These are phyloP conservation scores for Pollachius pollachius DNA, from an alignment of 2,113 vertebrate genomes.

Conservation along the genomic window DNA sequence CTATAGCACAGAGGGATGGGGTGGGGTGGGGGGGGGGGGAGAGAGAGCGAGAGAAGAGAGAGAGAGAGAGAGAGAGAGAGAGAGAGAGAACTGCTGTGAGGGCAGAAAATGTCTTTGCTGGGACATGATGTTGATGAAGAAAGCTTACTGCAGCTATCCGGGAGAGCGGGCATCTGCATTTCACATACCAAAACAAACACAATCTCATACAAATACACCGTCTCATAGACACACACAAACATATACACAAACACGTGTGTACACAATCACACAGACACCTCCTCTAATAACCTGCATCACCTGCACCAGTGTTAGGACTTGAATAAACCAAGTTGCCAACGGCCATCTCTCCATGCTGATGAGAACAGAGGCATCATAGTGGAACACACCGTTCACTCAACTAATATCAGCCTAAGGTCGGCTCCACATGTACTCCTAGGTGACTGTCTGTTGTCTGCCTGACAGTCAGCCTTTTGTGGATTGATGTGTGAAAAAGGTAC, in stretches of 20 bases:
- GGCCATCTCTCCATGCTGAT: neutral
- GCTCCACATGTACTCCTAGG: too few species aligned
- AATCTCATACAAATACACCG: neutral
- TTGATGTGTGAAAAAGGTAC: too few species aligned
- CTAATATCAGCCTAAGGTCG: too few species aligned
- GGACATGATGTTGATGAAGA: neutral
- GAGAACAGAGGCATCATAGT: neutral
- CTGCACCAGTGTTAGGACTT: neutral
- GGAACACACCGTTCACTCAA: too few species aligned
- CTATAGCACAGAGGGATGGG: neutral
- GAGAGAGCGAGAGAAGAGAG: too few species aligned
- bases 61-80: too few species aligned
- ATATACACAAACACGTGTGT: neutral
- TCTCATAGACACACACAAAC: neutral
- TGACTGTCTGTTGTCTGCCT: too few species aligned
- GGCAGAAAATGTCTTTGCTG: constrained; percentile 4
- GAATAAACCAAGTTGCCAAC: neutral
- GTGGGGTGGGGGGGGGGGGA: neutral
- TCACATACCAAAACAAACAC: neutral
- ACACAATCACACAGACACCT: neutral
- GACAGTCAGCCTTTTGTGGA: too few species aligned
- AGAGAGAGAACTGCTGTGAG: neutral
- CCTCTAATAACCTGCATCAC: neutral
- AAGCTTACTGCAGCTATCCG: constrained; percentile 4
- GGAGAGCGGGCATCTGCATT: neutral